These are phyloP conservation scores for Cairina moschata DNA, from an alignment of 2,113 vertebrate species.

Conservation along the genomic window DNA sequence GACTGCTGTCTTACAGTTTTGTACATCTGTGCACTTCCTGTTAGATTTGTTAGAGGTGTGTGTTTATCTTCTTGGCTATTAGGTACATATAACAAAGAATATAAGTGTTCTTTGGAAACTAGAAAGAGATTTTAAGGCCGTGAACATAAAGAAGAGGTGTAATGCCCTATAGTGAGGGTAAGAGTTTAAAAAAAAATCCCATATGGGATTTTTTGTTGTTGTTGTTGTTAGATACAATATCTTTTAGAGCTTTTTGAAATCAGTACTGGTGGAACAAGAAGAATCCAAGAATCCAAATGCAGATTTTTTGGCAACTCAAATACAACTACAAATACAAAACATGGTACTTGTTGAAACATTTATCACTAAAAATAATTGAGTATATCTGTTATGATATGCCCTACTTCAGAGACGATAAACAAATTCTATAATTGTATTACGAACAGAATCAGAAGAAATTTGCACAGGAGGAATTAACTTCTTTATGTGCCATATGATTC, in stretches of 20 bases:
- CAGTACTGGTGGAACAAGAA: background rate
- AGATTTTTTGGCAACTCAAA: background rate
- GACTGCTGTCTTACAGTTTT: background rate
- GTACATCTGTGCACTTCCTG: background rate
- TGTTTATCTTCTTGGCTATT: background rate
- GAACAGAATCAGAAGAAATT: background rate
- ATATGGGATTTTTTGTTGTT: background rate
- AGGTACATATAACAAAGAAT: background rate
- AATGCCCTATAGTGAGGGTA: background rate
- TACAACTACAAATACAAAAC: background rate
- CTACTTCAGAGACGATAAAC: background rate
- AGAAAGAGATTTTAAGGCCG: background rate
- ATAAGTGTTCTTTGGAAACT: background rate
- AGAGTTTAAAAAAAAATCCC: background rate
- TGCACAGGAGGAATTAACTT: background rate
- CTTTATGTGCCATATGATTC: accelerated
- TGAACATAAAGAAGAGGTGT: background rate
- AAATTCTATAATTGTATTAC: background rate
- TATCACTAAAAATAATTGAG: background rate
- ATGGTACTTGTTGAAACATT: background rate
- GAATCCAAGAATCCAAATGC: background rate
- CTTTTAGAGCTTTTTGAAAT: background rate
- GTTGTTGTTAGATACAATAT: background rate
- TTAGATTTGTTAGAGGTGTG: background rate
- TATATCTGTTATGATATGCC: background rate